phyloP scores from a whole-genome alignment of 2,888 invertebrate species.

The Conomelus anceps region DNA sequence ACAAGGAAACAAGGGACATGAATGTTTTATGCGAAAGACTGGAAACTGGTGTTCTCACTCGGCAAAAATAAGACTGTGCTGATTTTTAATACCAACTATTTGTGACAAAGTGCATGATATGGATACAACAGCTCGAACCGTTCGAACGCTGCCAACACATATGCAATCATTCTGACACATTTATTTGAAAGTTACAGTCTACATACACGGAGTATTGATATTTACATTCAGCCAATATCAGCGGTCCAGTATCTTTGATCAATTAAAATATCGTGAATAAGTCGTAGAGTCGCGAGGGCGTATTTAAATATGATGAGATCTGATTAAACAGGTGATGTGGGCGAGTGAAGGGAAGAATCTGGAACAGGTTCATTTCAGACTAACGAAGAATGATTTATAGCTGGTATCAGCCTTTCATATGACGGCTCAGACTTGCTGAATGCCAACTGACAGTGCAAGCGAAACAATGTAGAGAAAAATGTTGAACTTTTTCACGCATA shows the following conservation, averaged over 20 bases:
- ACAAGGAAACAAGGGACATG: no score
- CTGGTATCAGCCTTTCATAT: not conserved
- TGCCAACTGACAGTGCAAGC: not conserved
- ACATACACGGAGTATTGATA: not conserved
- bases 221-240: not conserved
- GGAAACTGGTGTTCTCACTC: no score
- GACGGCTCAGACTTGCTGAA: not conserved
- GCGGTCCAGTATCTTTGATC: not conserved
- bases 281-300: not conserved
- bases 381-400: not conserved
- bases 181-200: not conserved
- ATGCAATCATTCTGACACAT: not conserved
- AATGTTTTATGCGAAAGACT: no score
- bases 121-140: not conserved
- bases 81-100: not conserved
- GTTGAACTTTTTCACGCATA: not conserved
- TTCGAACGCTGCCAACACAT: not conserved
- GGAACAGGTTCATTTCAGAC: not conserved
- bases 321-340: not conserved
- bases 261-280: not conserved
- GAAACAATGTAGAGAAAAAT: not conserved
- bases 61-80: no score
- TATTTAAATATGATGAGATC: not conserved
- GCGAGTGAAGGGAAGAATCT: not conserved
- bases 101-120: no score